These are phyloP conservation scores for Sinocyclocheilus grahami DNA, from an alignment of 2,113 vertebrate species.

Conservation along the genomic window DNA sequence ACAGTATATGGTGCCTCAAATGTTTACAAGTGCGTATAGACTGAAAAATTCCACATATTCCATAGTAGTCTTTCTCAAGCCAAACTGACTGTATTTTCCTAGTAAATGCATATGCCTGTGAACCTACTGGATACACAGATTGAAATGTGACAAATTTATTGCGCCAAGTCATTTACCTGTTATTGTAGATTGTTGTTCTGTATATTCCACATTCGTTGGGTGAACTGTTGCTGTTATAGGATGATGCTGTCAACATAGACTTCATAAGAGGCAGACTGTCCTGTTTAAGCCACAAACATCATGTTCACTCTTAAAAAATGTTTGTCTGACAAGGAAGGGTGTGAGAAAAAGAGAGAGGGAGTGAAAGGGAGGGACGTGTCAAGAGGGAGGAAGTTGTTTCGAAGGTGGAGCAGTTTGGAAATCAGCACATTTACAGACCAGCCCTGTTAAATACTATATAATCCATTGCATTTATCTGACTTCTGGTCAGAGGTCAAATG, in stretches of 20 bases:
- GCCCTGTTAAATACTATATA: conserved; percentile 9
- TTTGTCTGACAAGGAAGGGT: conserved; percentile 25
- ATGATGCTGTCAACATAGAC: not conserved
- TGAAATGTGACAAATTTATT: not conserved
- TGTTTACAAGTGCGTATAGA: not conserved
- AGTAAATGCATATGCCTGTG: not conserved
- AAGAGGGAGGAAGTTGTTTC: conserved; percentile 10
- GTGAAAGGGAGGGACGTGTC: not conserved
- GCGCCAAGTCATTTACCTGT: conserved; percentile 31
- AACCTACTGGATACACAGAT: not conserved
- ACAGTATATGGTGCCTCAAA: not conserved
- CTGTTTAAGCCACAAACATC: conserved; percentile 12
- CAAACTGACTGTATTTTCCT: not conserved
- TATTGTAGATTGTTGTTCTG: not conserved
- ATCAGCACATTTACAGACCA: conserved; percentile 14
- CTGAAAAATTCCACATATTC: not conserved
- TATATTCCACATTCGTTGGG: not conserved
- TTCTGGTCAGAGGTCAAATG: conserved; percentile 19
- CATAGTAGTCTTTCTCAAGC: not conserved
- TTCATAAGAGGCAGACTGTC: not conserved
- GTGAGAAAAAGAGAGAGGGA: conserved; percentile 10
- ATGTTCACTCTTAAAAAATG: conserved; percentile 16
- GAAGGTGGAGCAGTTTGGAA: conserved; percentile 38
- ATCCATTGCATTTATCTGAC: not conserved
- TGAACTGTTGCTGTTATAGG: not conserved